Evolutionary conservation across 2,113 vertebrate genomes (phyloP).

Genomic region (Dicrurus megarhynchus): DNA sequence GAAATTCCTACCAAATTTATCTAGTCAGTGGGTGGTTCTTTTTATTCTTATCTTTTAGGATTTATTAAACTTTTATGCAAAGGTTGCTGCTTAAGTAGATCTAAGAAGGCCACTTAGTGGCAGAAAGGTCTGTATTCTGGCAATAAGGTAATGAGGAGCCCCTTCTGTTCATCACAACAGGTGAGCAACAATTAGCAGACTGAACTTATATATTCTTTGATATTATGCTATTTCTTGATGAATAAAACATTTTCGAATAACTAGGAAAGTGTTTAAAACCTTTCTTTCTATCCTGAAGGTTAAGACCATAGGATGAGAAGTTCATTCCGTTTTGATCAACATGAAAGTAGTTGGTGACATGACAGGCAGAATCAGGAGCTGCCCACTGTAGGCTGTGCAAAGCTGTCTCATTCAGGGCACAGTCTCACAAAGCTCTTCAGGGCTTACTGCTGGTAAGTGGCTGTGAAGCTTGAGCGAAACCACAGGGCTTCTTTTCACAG

Average conservation of each 20-base stretch:
- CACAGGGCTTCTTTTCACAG: background rate
- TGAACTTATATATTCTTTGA: background rate
- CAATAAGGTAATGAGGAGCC: background rate
- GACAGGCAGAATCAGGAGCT: background rate
- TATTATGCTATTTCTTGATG: background rate
- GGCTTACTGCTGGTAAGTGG: background rate
- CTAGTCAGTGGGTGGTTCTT: background rate
- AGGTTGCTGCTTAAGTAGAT: background rate
- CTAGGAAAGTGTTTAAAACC: background rate
- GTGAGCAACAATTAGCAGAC: background rate
- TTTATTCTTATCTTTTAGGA: background rate
- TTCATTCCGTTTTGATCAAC: background rate
- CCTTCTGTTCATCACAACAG: background rate
- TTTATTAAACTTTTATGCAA: background rate
- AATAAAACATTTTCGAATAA: background rate
- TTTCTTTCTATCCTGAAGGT: background rate
- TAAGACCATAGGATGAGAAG: background rate
- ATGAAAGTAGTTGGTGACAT: background rate
- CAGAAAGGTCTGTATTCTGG: background rate
- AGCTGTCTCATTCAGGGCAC: background rate
- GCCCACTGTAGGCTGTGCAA: background rate
- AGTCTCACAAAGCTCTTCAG: fast-evolving
- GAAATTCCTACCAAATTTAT: background rate
- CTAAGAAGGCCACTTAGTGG: background rate
- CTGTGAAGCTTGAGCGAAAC: fast-evolving